Evolutionary conservation across 2,888 invertebrate species (phyloP), one percentile per base, ranked within the genome.

Genomic region (Rhynchonema sp.): DNA sequence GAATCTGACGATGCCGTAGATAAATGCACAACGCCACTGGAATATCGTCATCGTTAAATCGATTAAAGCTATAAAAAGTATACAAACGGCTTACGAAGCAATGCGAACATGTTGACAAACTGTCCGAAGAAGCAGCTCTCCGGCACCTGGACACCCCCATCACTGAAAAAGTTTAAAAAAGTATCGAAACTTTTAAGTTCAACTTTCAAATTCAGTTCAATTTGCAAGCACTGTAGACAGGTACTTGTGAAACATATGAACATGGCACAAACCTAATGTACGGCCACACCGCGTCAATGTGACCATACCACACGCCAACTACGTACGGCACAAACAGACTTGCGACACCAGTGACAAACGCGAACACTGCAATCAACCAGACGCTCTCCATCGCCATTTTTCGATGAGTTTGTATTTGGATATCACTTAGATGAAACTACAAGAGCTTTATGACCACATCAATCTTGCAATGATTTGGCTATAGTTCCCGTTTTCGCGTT

Each of bases 91-190:
- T 69, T 66, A 74, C 75, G 64, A 56, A 74, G 63, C 20, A 82
- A 76, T 59, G 83, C 81, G 57, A 82, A 81, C 57, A 84, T 76
- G 70, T 84, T 85, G 38, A 86, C 77, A 49, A 84, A 76, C 72
- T 84, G 83, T 0, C 83, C 82, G 74, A 86, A 87, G 62, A 85
- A 80, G 72, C 85, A 85, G 72, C 84, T 84, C 71, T 85, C 85
- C 2, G 86, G 85, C 0, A 82, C 78, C 66, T 80, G 79, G 1
- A 84, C 80, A 1, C 84, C 85, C 13, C 83, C 82, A 62, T 76
- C 75, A 68, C 74, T 75, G 65, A 60, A 69, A 67, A 29, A 62
- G 26, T 70, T n/a, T n/a, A n/a, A n/a, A n/a, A n/a, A n/a, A n/a
- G n/a, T n/a, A n/a, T n/a, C n/a, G n/a, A n/a, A n/a, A n/a, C n/a